Evolutionary conservation across 1,140 invertebrate species (phyloP).

Genomic region (Dreissena polymorpha): DNA sequence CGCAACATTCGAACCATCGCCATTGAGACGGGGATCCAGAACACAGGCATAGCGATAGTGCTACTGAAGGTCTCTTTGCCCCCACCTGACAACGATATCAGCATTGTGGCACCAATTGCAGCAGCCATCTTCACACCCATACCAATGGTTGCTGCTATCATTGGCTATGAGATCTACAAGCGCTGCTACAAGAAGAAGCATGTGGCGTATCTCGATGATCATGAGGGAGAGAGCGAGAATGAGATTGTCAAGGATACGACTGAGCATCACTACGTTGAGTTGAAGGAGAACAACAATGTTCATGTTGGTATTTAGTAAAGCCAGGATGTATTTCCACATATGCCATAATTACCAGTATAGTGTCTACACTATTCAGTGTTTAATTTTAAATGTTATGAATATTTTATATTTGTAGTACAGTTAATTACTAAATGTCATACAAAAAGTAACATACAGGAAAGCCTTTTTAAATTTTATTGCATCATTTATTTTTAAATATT

Average conservation of each 20-base stretch:
- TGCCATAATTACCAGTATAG: too few species aligned
- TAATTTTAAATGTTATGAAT: background rate
- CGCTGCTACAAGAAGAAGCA: conserved; percentile 55
- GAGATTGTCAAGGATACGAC: background rate
- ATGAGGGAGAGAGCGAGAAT: conserved; percentile 28
- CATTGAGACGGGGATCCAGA: conserved; percentile 82
- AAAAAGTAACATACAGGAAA: too few species aligned
- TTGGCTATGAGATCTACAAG: conserved; percentile 56
- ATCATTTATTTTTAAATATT: too few species aligned
- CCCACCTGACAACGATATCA: conserved; percentile 79
- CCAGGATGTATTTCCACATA: too few species aligned
- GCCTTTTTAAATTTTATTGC: too few species aligned
- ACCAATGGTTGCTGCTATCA: conserved; percentile 83
- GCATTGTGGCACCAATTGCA: conserved; percentile 77
- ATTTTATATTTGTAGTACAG: too few species aligned
- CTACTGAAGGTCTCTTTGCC: conserved; percentile 79
- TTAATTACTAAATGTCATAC: too few species aligned
- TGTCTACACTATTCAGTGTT: too few species aligned
- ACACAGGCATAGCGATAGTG: conserved; percentile 79
- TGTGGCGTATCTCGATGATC: conserved; percentile 39
- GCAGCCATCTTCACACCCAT: conserved; percentile 96
- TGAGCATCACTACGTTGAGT: conserved; percentile 7
- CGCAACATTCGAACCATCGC: conserved; percentile 79
- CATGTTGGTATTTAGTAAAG: background rate
- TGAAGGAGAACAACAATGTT: conserved; percentile 25